Percentiles rank a stretch among this genome's conserved stretches.
Conservation (phyloP, 1,140 invertebrate genomes). For the Sweltsa coloradensis region DNA sequence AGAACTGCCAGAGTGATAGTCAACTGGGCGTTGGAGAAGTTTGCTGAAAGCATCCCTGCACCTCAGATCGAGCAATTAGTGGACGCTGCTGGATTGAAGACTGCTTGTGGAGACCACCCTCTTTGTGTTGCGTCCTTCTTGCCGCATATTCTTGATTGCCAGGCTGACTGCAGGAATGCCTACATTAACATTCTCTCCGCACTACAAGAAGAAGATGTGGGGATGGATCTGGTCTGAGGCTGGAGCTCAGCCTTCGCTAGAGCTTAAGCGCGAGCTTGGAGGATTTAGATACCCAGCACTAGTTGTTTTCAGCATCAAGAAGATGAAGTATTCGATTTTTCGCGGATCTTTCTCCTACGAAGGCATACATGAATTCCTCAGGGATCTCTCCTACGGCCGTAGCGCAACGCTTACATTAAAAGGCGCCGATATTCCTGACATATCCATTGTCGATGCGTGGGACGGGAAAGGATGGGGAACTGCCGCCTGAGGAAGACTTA, state of each 20-base stretch:
- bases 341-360: constrained; percentile 88
- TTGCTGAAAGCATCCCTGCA: constrained; percentile 72
- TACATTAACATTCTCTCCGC: constrained; percentile 70
- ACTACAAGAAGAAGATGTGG: constrained; percentile 77
- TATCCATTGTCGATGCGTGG: constrained; percentile 68
- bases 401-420: constrained; percentile 83
- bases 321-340: constrained; percentile 91
- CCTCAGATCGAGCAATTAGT: constrained; percentile 76
- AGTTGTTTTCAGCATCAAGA: constrained; percentile 92
- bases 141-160: constrained; percentile 96
- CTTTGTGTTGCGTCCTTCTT: constrained; percentile 89
- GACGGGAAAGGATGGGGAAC: constrained; percentile 93
- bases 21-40: constrained; percentile 74
- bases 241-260: constrained; percentile 66
- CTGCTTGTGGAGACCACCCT: constrained; percentile 70
- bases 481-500: constrained; percentile 82
- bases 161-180: constrained; percentile 82
- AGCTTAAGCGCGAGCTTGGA: constrained; percentile 86
- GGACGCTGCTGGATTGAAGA: no score
- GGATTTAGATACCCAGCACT: constrained; percentile 87
- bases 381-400: constrained; percentile 89
- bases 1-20: constrained; percentile 86
- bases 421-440: constrained; percentile 70
- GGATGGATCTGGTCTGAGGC: constrained; percentile 95
- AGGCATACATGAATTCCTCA: constrained; percentile 90